A percentile compares a stretch with the other conserved stretches of the same genome.
These are phyloP conservation scores for Zootermopsis nevadensis DNA, from an alignment of 2,888 invertebrate genomes.

Conservation along the genomic window DNA sequence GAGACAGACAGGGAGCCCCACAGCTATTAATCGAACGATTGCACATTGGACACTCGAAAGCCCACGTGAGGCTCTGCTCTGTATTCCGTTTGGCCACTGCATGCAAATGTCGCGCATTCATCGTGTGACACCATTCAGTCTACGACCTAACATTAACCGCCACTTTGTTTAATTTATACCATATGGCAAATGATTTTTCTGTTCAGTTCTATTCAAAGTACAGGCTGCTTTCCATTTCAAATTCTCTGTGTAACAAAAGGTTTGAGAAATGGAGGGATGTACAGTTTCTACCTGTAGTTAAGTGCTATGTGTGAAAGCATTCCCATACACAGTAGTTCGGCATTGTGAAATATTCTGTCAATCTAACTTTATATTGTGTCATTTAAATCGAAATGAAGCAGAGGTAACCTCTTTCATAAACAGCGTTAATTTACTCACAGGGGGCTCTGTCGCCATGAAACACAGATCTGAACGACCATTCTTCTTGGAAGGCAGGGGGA, in stretches of 20 bases:
- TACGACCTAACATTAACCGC: conserved; percentile 16
- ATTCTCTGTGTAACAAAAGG: background rate
- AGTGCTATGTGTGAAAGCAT: conserved; percentile 4
- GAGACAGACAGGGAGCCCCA: conserved; percentile 22
- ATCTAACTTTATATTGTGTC: background rate
- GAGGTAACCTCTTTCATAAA: background rate
- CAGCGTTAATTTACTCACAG: background rate
- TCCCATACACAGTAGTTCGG: background rate
- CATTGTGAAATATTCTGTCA: conserved; percentile 12
- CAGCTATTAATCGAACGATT: conserved; percentile 43
- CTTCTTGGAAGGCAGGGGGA: too few relatives aligned
- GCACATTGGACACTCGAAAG: conserved; percentile 33
- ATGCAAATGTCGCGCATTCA: conserved; percentile 31
- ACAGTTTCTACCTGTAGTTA: background rate
- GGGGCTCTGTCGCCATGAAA: background rate
- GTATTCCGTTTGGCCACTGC: conserved; percentile 19
- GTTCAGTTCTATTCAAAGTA: background rate
- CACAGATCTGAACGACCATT: too few relatives aligned
- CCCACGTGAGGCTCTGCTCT: background rate
- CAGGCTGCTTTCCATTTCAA: background rate
- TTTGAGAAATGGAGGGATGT: background rate
- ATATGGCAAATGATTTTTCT: conserved; percentile 20
- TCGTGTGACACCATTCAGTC: background rate
- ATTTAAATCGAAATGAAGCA: background rate
- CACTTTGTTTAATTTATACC: conserved; percentile 10